Conservation (phyloP, 2,113 vertebrate species). For the Eulacestoma nigropectus region DNA sequence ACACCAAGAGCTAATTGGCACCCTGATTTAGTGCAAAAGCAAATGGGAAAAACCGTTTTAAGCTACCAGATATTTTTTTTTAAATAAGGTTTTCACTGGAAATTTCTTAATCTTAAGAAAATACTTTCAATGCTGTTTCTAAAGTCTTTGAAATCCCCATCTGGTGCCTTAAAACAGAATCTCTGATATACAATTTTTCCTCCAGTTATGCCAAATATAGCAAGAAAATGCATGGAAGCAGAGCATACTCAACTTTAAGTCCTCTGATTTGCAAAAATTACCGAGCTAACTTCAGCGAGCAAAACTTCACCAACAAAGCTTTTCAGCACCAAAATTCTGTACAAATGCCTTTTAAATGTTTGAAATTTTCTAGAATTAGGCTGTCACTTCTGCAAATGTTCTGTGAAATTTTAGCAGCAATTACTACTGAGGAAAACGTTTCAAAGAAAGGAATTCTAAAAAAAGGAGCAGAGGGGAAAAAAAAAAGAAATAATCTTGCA, state of each 20-base stretch:
- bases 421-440: slow-evolving; percentile 36
- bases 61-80: slow-evolving; percentile 11
- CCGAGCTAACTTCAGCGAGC: background rate
- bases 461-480: background rate
- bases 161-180: slow-evolving; percentile 66
- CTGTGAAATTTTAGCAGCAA: slow-evolving; percentile 56
- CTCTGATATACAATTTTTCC: slow-evolving; percentile 37
- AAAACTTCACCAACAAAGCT: slow-evolving; percentile 15
- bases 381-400: slow-evolving; percentile 56
- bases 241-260: background rate
- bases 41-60: slow-evolving; percentile 38
- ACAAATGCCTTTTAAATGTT: slow-evolving; percentile 45
- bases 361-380: slow-evolving; percentile 63
- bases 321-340: slow-evolving; percentile 30
- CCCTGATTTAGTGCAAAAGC: background rate
- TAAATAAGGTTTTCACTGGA: slow-evolving; percentile 51
- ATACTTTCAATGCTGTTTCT: slow-evolving; percentile 25
- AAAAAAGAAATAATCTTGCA: background rate
- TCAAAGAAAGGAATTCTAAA: slow-evolving; percentile 39
- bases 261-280: slow-evolving; percentile 26
- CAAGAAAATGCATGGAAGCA: background rate
- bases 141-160: slow-evolving; percentile 64
- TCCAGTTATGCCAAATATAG: slow-evolving; percentile 39
- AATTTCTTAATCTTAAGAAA: slow-evolving; percentile 65
- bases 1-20: background rate